phyloP scores from a whole-genome alignment of 2,113 vertebrate species.

The Serinus canaria region DNA sequence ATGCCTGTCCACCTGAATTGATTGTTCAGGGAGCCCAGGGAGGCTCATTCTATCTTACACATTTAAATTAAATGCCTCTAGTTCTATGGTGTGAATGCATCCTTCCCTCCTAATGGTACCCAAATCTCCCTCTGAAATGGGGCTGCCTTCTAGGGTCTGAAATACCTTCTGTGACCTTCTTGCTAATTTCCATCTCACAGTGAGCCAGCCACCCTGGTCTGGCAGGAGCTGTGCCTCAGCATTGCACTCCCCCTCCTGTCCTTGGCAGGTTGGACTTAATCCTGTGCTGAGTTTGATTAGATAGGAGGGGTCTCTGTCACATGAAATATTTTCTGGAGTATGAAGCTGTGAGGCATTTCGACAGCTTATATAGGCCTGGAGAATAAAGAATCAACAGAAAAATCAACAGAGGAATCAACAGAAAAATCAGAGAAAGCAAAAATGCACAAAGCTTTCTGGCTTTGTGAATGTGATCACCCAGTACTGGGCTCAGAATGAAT shows the following conservation, averaged over 20 bases:
- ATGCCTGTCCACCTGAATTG: slow-evolving; percentile 34
- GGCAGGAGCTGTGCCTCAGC: neutral
- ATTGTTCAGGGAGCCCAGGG: neutral
- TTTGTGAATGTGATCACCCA: neutral
- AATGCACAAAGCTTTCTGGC: neutral
- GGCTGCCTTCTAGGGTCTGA: neutral
- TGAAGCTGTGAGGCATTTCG: neutral
- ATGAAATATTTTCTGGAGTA: neutral
- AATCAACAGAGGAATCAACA: neutral
- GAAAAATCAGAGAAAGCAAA: neutral
- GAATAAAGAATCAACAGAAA: neutral
- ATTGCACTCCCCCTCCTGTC: accelerated
- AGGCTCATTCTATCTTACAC: neutral
- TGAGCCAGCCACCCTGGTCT: neutral
- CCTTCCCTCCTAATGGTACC: neutral
- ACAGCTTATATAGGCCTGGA: neutral
- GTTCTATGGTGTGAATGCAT: accelerated
- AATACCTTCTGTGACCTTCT: neutral
- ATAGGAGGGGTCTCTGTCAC: neutral
- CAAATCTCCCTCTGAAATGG: neutral
- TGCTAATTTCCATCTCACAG: neutral
- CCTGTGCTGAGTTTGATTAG: neutral
- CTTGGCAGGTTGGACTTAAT: neutral
- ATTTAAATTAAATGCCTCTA: neutral
- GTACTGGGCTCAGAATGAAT: neutral